phyloP scores from a whole-genome alignment of 2,888 invertebrate genomes.

The Aricia artaxerxes region DNA sequence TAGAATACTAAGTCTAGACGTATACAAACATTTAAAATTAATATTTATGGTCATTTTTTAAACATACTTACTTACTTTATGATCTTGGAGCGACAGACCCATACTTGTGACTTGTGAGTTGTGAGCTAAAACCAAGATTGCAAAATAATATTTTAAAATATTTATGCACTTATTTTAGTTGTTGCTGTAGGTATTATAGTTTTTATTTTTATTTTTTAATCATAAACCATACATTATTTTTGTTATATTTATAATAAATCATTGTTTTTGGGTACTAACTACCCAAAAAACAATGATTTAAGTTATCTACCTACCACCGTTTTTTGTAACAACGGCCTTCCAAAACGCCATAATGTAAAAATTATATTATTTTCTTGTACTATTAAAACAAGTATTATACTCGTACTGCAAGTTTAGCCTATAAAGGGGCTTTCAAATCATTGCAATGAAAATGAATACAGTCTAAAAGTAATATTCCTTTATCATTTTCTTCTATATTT shows the following conservation, averaged over 20 bases:
- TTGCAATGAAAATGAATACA: too few species aligned
- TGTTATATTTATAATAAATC: too few species aligned
- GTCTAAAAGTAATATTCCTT: neutral
- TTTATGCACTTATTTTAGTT: neutral
- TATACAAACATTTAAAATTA: neutral
- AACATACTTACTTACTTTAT: neutral
- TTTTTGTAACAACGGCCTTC: neutral
- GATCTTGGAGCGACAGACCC: neutral
- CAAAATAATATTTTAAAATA: neutral
- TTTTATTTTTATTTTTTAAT: neutral
- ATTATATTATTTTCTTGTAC: neutral
- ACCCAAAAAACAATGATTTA: too few species aligned
- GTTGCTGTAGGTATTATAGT: neutral
- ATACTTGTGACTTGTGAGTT: neutral
- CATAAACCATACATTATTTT: too few species aligned
- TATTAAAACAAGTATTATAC: too few species aligned
- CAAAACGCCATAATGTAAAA: slow-evolving; percentile 1
- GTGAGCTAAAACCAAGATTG: neutral
- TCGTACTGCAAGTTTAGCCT: too few species aligned
- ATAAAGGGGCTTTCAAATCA: neutral
- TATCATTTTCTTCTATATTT: neutral
- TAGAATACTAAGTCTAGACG: neutral
- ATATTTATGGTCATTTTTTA: neutral
- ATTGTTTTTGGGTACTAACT: neutral
- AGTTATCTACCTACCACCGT: neutral